Percentiles rank a stretch among this genome's conserved stretches.
Evolutionary conservation across 2,113 vertebrate genomes (phyloP).

Genomic region (Plecotus auritus): DNA sequence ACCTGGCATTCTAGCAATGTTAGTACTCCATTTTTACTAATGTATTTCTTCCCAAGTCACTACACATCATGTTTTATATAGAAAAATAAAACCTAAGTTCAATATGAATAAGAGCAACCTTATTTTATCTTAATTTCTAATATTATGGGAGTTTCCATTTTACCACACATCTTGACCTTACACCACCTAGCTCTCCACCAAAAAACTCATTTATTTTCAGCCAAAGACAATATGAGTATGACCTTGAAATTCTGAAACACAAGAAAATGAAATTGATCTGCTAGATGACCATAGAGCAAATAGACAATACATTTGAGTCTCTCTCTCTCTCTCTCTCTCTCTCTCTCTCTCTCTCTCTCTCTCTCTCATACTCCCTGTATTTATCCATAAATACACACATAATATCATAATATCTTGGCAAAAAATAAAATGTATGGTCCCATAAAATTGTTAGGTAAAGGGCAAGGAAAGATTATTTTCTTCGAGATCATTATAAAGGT

Average conservation of each 20-base stretch:
- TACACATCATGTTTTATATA: background rate
- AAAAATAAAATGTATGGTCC: slow-evolving; percentile 25
- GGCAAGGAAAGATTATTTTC: slow-evolving; percentile 40
- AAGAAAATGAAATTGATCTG: slow-evolving; percentile 53
- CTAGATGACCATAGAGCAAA: slow-evolving; percentile 35
- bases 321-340: background rate
- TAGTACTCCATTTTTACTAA: background rate
- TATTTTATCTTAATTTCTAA: slow-evolving; percentile 45
- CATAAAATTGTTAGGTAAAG: slow-evolving; percentile 62
- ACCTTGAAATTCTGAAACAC: slow-evolving; percentile 67
- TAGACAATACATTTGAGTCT: background rate
- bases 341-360: background rate
- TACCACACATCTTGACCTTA: slow-evolving; percentile 22
- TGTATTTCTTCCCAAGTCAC: background rate
- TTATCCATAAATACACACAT: background rate
- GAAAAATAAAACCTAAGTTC: slow-evolving; percentile 40
- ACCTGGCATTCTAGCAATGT: background rate
- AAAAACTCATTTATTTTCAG: slow-evolving; percentile 62
- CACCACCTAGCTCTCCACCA: background rate
- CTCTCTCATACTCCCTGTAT: background rate
- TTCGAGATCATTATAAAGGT: slow-evolving; percentile 34
- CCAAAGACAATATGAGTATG: slow-evolving; percentile 49
- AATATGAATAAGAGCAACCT: slow-evolving; percentile 2
- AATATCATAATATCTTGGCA: background rate
- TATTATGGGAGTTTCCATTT: background rate